These are phyloP conservation scores for Drosophila nasuta DNA, from an alignment of 1,140 invertebrate species.

Conservation along the genomic window DNA sequence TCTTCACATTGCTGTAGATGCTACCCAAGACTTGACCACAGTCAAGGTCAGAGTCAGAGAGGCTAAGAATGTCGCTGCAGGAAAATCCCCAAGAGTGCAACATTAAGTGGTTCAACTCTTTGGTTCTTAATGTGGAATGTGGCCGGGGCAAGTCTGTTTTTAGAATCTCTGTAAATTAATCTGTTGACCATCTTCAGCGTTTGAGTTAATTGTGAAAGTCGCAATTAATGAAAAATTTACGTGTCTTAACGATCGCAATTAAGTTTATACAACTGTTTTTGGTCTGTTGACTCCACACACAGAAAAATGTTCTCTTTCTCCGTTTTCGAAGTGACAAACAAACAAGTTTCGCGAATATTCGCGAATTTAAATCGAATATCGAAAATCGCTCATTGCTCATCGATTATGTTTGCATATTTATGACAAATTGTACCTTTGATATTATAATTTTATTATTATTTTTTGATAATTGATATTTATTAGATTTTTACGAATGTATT, in stretches of 20 bases:
- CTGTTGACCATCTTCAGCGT: not conserved
- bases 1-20: slow-evolving; percentile 14
- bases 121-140: slow-evolving; percentile 28
- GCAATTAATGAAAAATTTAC: slow-evolving; percentile 29
- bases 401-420: slow-evolving; percentile 41
- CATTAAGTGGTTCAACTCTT: slow-evolving; percentile 29
- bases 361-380: slow-evolving; percentile 5
- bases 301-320: slow-evolving; percentile 3
- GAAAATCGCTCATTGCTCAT: slow-evolving; percentile 48
- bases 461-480: slow-evolving; percentile 34
- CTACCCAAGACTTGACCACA: slow-evolving; percentile 35
- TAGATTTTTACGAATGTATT: slow-evolving; percentile 4
- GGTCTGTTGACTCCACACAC: slow-evolving; percentile 15
- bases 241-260: slow-evolving; percentile 29
- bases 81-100: slow-evolving; percentile 34
- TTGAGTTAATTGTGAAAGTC: slow-evolving; percentile 29
- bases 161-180: slow-evolving; percentile 5
- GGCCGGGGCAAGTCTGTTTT: slow-evolving; percentile 35
- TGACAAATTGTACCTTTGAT: slow-evolving; percentile 46
- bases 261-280: slow-evolving; percentile 31
- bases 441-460: slow-evolving; percentile 17
- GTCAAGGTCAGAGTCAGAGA: slow-evolving; percentile 29
- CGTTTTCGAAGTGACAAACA: slow-evolving; percentile 15
- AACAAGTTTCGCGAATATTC: slow-evolving; percentile 23
- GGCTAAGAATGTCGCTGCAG: slow-evolving; percentile 22